Percentiles rank a stretch among this genome's conserved stretches.
Conservation (phyloP, 1,140 invertebrate genomes). For the Pteromalus puparum region DNA sequence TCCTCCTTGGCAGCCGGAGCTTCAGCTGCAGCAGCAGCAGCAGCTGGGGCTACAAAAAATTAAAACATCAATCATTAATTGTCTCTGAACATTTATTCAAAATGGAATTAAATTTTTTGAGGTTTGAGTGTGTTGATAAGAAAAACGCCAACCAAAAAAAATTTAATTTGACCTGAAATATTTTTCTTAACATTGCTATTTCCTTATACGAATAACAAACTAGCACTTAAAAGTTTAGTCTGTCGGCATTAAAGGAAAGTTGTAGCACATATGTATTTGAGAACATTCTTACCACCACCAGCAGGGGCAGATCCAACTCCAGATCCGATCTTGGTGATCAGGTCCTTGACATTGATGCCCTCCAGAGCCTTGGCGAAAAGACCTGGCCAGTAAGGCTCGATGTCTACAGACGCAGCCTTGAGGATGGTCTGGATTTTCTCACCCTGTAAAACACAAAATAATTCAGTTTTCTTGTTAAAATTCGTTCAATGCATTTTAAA, state of each 20-base stretch:
- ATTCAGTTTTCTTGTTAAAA: background rate
- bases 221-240: no score
- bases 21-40: slow-evolving; percentile 80
- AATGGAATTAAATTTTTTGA: background rate
- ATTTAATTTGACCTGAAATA: slow-evolving; percentile 52
- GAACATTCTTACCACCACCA: slow-evolving; percentile 75
- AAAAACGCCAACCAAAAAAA: slow-evolving; percentile 56
- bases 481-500: background rate
- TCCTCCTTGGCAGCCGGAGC: slow-evolving; percentile 83
- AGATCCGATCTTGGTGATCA: slow-evolving; percentile 96
- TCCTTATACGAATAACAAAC: slow-evolving; percentile 57
- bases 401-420: slow-evolving; percentile 96
- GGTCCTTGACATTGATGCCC: slow-evolving; percentile 93
- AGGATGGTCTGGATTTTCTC: slow-evolving; percentile 98
- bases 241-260: background rate
- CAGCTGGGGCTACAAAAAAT: slow-evolving; percentile 76
- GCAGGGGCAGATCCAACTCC: slow-evolving; percentile 90
- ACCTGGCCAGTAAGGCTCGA: slow-evolving; percentile 99
- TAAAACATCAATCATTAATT: slow-evolving; percentile 34
- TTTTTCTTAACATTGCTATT: slow-evolving; percentile 60
- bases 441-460: slow-evolving; percentile 78
- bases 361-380: slow-evolving; percentile 98
- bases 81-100: background rate
- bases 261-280: background rate
- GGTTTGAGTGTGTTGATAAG: slow-evolving; percentile 55